Base-by-base conservation (phyloP, 2,113 vertebrate species). In the Nannospalax galili region DNA sequence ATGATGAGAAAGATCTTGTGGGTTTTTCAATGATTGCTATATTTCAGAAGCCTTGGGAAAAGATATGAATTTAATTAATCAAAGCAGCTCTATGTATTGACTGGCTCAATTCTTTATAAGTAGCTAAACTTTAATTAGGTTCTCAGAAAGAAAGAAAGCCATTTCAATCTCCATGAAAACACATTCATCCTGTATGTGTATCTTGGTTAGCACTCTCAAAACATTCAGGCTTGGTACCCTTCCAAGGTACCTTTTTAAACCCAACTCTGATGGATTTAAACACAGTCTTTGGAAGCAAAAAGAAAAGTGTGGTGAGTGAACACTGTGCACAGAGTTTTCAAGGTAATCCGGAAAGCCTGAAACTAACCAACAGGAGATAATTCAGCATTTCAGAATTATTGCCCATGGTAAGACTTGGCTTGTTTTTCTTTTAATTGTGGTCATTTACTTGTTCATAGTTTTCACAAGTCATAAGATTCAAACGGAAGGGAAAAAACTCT, bases 21-120 rank as follows among this genome's bases (percentile, higher is more conserved):
- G 10, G 24, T 2, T 42, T 92, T 81, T 70, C 17, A 72, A 35
- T 42, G 22, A 90, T 84, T 74, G 26, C 72, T 70, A 1, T 69
- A 82, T 69, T 95, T 96, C 75, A 94, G 65, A 94, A 89, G 32
- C 2, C 37, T 94, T 96, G 73, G 24, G 32, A 91, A 77, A 52
- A 95, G 52, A 84, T 69, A 84, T 32, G 56, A 52, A 65, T 96
- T 94, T 88, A 95, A 95, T 91, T 96, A 93, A 89, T 67, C 69
- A 92, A 95, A 95, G 78, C 3, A 93, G n/a, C 5, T 91, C 84
- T 85, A 32, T 12, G 10, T 72, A 72, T 84, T 79, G 90, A 94
- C 62, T 70, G 85, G 19, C 69, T 81, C 42, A 9, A 22, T 62
- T 28, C 26, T 90, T 40, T 70, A 24, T 77, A 93, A 72, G 45